phyloP scores from a whole-genome alignment of 1,140 invertebrate species.

The Euwallacea fornicatus region DNA sequence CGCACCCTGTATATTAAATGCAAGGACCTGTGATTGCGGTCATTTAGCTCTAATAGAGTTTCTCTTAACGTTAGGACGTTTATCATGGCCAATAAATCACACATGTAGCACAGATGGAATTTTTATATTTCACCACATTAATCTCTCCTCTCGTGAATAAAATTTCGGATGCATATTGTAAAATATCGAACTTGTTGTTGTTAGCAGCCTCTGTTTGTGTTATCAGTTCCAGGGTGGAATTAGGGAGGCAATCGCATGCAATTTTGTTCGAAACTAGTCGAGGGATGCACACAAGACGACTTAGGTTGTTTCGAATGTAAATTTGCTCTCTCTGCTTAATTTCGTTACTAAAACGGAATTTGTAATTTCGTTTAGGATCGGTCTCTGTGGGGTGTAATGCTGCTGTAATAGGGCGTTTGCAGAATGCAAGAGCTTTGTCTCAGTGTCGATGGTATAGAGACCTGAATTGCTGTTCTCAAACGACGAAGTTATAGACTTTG shows the following conservation, averaged over 20 bases:
- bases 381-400: not conserved
- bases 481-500: too few species aligned
- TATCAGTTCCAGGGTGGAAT: not conserved
- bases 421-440: too few species aligned
- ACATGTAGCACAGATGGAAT: not conserved
- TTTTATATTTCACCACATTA: slow-evolving; percentile 6
- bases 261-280: slow-evolving; percentile 3
- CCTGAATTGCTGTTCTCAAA: too few species aligned
- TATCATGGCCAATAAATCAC: slow-evolving; percentile 1
- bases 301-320: slow-evolving; percentile 2
- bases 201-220: not conserved
- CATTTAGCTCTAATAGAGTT: not conserved
- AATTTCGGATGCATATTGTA: not conserved
- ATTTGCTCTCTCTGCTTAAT: not conserved
- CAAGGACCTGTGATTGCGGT: too few species aligned
- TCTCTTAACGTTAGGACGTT: not conserved
- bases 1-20: too few species aligned
- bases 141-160: not conserved
- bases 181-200: not conserved
- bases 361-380: not conserved
- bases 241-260: slow-evolving; percentile 2
- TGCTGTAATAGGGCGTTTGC: too few species aligned
- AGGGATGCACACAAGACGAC: slow-evolving; percentile 1
- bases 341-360: not conserved
- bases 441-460: too few species aligned